A percentile compares a stretch with the other conserved stretches of the same genome.
These are phyloP conservation scores for Antitype chi DNA, from an alignment of 2,888 invertebrate genomes.

Conservation along the genomic window DNA sequence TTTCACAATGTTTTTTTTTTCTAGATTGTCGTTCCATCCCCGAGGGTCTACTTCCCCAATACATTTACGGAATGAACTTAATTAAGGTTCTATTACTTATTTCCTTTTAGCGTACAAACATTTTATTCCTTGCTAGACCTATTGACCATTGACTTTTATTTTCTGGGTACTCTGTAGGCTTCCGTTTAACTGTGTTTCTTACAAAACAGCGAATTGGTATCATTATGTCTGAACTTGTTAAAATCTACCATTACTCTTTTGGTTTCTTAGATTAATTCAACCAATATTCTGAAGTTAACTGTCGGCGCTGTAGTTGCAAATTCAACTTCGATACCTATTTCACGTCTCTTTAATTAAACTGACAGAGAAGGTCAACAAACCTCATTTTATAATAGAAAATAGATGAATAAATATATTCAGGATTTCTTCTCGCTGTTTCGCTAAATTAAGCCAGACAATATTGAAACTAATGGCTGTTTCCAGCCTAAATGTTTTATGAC, in stretches of 20 bases:
- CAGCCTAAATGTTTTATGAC: slow-evolving; percentile 56
- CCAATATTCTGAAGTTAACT: background rate
- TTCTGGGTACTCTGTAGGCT: slow-evolving; percentile 23
- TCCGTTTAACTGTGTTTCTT: slow-evolving; percentile 6
- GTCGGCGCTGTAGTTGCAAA: background rate
- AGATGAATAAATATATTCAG: slow-evolving; percentile 13
- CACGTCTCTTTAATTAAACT: slow-evolving; percentile 17
- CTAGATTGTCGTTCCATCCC: slow-evolving; percentile 49
- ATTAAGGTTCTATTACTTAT: slow-evolving; percentile 68
- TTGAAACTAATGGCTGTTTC: slow-evolving; percentile 54
- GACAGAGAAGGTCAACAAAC: slow-evolving; percentile 5
- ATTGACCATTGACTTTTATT: slow-evolving; percentile 41
- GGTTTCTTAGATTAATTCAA: background rate
- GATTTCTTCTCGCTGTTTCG: slow-evolving; percentile 20
- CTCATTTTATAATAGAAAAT: slow-evolving; percentile 12
- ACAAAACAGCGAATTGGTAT: slow-evolving; percentile 1
- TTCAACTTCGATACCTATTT: background rate
- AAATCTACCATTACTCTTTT: background rate
- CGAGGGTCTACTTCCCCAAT: slow-evolving; percentile 55
- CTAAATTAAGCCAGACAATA: slow-evolving; percentile 43
- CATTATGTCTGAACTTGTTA: background rate
- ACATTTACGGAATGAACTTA: slow-evolving; percentile 69
- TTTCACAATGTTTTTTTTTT: slow-evolving; percentile 52
- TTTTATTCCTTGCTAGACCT: slow-evolving; percentile 42
- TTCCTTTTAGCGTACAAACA: slow-evolving; percentile 50